Base-by-base conservation (phyloP, 2,797 vertebrate species). In the Gymnoscopelus braueri region DNA sequence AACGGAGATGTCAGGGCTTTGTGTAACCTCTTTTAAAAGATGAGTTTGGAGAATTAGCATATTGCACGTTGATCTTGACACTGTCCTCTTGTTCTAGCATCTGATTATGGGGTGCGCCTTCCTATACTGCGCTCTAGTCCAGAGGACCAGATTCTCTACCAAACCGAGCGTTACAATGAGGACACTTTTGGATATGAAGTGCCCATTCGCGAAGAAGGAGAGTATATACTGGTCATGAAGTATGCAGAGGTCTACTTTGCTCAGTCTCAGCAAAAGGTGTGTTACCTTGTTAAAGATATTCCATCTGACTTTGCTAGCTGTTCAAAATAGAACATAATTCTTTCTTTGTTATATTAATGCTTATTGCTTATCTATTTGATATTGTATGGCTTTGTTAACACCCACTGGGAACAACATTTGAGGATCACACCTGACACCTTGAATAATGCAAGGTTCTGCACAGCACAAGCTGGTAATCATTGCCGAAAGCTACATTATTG, bases 221-320 rank as follows among this genome's bases (percentile, higher is more conserved):
- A 99, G 83, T 99, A 99, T 0, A 96, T 98, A 75, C 88, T 99
- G 53, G 98, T 99, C 71, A 74, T 99, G 93, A 99, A 99, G 91
- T 99, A 97, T 83, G 96, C 98, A 0, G 98, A 99, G 74, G 98
- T 99, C 72, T 99, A 99, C 90, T 99, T 99, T 84, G 97, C 97
- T 57, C 98, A 99, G 84, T 99, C 98, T 50, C 98, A 99, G 78
- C 98, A 99, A 89, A 99, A 99, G 96, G 98, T 99, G 90, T 81
- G 65, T 0, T 0, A 0, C 4, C n/a, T 2, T 55, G 32, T 35
- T 5, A 35, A 35, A 5, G 4, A 35, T 35, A 35, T 35, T 35
- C 32, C 5, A 35, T 35, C 4, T 35, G 32, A 35, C 32, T 35
- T 35, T 2, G 32, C 32, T 6, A 35, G 5, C 32, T 35, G 5